Percentiles rank a stretch among this genome's conserved stretches.
Evolutionary conservation across 92 coral and sea anemone species (phyloP).

Genomic region (Porites evermanni): DNA sequence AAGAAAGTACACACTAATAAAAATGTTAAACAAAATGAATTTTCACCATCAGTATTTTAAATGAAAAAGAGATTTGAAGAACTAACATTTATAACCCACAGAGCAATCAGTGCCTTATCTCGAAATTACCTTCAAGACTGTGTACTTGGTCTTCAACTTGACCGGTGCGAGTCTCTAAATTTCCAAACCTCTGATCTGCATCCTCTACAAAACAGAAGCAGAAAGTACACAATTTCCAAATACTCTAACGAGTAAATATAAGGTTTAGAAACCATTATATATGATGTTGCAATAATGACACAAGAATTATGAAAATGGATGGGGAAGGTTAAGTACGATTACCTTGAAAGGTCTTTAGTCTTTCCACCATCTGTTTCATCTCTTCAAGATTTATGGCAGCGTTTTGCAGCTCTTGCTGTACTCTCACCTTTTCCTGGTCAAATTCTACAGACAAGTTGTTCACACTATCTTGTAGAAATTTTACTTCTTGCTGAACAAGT

Average conservation of each 20-base stretch:
- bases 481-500: constrained; percentile 7
- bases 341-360: background rate
- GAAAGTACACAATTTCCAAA: too few relatives aligned
- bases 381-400: constrained; percentile 1
- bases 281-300: too few relatives aligned
- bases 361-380: background rate
- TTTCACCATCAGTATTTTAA: too few relatives aligned
- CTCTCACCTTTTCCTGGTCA: background rate
- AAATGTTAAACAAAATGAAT: too few relatives aligned
- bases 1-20: background rate
- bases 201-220: too few relatives aligned
- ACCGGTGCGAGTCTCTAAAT: background rate
- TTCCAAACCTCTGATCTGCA: too few relatives aligned
- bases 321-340: background rate
- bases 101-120: background rate
- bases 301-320: background rate
- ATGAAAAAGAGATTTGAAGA: too few relatives aligned
- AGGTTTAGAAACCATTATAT: too few relatives aligned
- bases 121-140: background rate
- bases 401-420: background rate
- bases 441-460: background rate
- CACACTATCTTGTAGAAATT: constrained; percentile 3
- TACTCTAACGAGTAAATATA: too few relatives aligned
- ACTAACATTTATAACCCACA: too few relatives aligned
- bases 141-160: background rate